A percentile compares a stretch with the other conserved stretches of the same genome.
phyloP scores from a whole-genome alignment of 1,140 invertebrate species.

The Drosophila orena region DNA sequence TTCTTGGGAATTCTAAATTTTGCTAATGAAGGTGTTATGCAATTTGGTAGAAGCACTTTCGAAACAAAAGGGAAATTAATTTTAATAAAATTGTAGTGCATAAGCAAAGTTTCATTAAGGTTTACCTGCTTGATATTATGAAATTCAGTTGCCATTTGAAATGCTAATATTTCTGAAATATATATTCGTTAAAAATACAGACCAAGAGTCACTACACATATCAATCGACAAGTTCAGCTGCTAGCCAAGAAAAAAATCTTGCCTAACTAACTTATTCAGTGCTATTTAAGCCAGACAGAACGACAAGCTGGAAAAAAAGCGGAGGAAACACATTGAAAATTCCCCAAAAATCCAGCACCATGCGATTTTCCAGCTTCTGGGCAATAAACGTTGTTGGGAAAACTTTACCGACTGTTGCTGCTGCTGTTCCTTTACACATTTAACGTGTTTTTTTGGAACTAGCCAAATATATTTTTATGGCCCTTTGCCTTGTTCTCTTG shows the following conservation, averaged over 20 bases:
- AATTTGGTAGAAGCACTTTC: background rate
- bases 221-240: background rate
- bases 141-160: too few species aligned
- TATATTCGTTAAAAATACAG: background rate
- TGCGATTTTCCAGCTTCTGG: conserved; percentile 1
- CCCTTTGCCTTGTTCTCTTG: background rate
- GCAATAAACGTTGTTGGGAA: conserved; percentile 18
- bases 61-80: background rate
- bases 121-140: too few species aligned
- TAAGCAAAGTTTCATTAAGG: too few species aligned
- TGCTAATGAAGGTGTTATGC: conserved; percentile 1
- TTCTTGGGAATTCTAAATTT: conserved; percentile 4
- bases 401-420: conserved; percentile 17
- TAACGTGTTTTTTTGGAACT: conserved; percentile 28
- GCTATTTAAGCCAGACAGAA: conserved; percentile 14
- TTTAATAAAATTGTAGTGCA: too few species aligned
- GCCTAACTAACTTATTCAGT: conserved; percentile 33
- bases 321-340: conserved; percentile 10
- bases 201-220: background rate
- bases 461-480: conserved; percentile 14
- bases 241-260: conserved; percentile 6
- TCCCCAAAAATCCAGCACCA: background rate
- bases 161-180: background rate
- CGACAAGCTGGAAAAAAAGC: background rate
- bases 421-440: conserved; percentile 32